Base-by-base conservation (phyloP, 2,797 vertebrate species). In the Cephalopachus bancanus region DNA sequence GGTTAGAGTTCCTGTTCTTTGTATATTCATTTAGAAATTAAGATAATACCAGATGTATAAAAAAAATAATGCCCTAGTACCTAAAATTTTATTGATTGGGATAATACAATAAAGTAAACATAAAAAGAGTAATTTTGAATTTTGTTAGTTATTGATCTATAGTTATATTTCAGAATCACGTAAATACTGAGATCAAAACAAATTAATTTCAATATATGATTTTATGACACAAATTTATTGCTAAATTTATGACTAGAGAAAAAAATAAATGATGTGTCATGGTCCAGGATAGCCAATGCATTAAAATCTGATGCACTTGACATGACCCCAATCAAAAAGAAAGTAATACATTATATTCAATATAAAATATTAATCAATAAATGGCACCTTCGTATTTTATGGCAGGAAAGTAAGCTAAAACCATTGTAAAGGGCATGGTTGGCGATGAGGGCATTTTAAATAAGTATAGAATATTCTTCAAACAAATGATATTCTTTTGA, bases 241-340 rank as follows among this genome's bases (percentile, higher is more conserved):
- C 11, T 30, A 92, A 95, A 96, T 80, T 91, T 97, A 93, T 96
- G 59, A 60, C 59, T 85, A 81, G 62, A 49, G 28, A 26, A 60
- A 83, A 94, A 96, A 81, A 94, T 91, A 93, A 95, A 87, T 95
- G 94, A 79, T 93, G 10, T 78, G 12, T 37, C 19, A 71, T 75
- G 17, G 10, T 67, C 4, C 53, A 88, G 20, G n/a, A 83, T 93
- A 93, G 78, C 19, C 57, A 91, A 30, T 75, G 26, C 22, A 88
- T 93, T 97, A 96, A 94, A 97, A 89, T 72, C 26, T 37, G 79
- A 71, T 51, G 15, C 84, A 15, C 67, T 92, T 96, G 92, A 95
- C 64, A 71, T 92, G 9, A 93, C 17, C 53, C n/a, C 37, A 90
- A 16, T 95, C 65, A 86, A 95, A 79, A 7, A 93, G 22, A 95